Evolutionary conservation across 2,797 vertebrate genomes (phyloP).

Genomic region (Acrocephalus scirpaceus): DNA sequence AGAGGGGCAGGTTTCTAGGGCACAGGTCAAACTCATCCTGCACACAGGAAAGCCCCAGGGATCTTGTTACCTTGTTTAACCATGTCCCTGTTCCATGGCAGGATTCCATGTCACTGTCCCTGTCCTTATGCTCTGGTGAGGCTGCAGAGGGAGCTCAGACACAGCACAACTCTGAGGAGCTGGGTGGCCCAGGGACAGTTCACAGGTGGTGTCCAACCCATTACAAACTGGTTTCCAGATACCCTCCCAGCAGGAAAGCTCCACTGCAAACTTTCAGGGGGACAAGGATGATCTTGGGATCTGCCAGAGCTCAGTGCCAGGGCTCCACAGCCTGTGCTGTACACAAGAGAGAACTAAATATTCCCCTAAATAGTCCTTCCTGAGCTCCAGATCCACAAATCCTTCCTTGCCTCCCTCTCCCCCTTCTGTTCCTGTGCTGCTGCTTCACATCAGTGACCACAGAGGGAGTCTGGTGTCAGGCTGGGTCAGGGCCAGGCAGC

Average conservation of each 20-base stretch:
- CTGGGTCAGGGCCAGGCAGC: background rate
- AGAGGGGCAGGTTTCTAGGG: too few relatives aligned
- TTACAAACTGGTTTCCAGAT: background rate
- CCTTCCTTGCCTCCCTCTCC: background rate
- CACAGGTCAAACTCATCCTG: background rate
- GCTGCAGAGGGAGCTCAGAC: background rate
- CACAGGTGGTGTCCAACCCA: background rate
- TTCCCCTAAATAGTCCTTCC: background rate
- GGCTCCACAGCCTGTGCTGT: background rate
- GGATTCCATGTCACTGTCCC: too few relatives aligned
- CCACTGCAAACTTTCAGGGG: background rate
- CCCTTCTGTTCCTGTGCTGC: background rate
- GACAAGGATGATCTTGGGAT: background rate
- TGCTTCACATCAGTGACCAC: background rate
- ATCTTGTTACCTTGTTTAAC: background rate
- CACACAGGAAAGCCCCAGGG: background rate
- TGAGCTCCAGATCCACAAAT: background rate
- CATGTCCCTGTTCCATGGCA: fast-evolving
- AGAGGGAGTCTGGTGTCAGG: fast-evolving
- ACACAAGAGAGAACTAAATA: background rate
- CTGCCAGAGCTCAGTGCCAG: background rate
- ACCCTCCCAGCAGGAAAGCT: background rate
- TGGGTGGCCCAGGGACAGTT: background rate
- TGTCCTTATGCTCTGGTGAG: background rate
- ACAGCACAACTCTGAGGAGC: background rate